Conservation (phyloP, 2,797 vertebrate genomes). For the Pantherophis alleghaniensis region DNA sequence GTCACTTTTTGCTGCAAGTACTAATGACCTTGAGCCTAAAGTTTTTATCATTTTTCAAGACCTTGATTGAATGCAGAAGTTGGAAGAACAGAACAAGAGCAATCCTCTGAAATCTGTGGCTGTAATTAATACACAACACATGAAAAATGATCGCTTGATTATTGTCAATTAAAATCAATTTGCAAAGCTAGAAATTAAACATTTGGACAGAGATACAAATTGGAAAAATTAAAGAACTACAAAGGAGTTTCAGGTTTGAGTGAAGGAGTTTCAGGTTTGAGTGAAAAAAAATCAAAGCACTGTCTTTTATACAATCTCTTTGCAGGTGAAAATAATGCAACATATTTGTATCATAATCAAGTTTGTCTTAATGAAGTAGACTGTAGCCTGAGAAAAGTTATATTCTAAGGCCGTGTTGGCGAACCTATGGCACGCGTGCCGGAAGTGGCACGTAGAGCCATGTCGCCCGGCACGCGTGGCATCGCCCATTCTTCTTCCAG, state of each 20-base stretch:
- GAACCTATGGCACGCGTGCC: too few species aligned
- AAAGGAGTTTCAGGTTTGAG: background rate
- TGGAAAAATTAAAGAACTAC: background rate
- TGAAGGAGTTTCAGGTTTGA: background rate
- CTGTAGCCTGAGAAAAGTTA: background rate
- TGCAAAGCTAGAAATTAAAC: background rate
- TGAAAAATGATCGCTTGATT: background rate
- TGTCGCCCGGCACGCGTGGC: too few species aligned
- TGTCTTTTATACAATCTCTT: background rate
- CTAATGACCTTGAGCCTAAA: background rate
- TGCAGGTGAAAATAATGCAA: background rate
- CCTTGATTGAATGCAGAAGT: background rate
- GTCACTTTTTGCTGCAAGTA: background rate
- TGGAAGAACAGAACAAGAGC: background rate
- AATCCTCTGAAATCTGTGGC: conserved; percentile 7
- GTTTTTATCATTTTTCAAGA: background rate
- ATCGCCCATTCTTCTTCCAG: too few species aligned
- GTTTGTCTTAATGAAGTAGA: background rate
- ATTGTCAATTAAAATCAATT: conserved; percentile 4
- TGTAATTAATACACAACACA: conserved; percentile 4
- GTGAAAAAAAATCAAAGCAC: too few species aligned
- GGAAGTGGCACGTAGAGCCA: too few species aligned
- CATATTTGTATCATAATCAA: background rate
- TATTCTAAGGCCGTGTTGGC: too few species aligned
- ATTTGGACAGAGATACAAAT: background rate